Percentiles rank a stretch among this genome's conserved stretches.
Evolutionary conservation across 2,797 vertebrate genomes (phyloP).

Genomic region (Hyperoplus lanceolatus): DNA sequence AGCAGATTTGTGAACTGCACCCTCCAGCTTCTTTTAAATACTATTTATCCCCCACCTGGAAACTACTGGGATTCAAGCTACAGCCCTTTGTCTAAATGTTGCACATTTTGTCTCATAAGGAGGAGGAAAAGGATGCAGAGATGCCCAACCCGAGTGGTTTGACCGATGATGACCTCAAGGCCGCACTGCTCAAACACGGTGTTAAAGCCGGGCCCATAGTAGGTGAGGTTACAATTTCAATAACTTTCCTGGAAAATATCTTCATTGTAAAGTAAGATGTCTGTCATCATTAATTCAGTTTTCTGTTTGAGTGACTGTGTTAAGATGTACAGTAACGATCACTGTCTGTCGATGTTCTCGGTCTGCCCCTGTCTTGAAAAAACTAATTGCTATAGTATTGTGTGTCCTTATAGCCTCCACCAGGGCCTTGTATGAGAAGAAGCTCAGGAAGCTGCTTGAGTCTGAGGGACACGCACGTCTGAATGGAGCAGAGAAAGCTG

Average conservation of each 20-base stretch:
- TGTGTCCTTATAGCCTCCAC: conserved; percentile 84
- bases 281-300: background rate
- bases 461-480: conserved; percentile 16
- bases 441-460: conserved; percentile 82
- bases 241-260: background rate
- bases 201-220: conserved; percentile 88
- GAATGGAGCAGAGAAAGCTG: conserved; percentile 59
- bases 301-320: background rate
- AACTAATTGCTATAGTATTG: background rate
- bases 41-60: conserved; percentile 4
- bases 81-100: background rate
- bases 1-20: conserved; percentile 12
- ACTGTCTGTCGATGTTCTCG: background rate
- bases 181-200: conserved; percentile 81
- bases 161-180: conserved; percentile 85
- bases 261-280: background rate
- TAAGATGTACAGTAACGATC: background rate
- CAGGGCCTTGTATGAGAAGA: conserved; percentile 88
- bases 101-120: conserved; percentile 17
- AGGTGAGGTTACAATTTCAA: conserved; percentile 74
- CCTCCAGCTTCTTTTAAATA: conserved; percentile 1
- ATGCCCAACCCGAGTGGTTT: conserved; percentile 79
- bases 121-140: conserved; percentile 42
- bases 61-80: background rate
- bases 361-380: background rate